Percentiles rank a stretch among this genome's conserved stretches.
Conservation (phyloP, 2,888 invertebrate species). For the Erebia palarica region DNA sequence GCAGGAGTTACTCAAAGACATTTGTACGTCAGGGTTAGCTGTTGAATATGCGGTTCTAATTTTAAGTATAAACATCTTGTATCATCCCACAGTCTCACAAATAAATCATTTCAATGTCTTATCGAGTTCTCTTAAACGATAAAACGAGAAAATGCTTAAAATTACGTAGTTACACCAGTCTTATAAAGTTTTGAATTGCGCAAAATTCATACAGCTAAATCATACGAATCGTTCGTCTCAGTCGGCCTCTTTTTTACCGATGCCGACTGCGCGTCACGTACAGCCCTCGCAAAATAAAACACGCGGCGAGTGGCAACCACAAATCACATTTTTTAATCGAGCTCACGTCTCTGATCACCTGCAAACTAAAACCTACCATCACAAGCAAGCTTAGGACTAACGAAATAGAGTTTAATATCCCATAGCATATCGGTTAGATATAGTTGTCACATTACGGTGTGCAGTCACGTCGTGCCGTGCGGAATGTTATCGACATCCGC, state of each 20-base stretch:
- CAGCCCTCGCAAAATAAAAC: slow-evolving; percentile 75
- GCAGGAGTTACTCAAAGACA: too few relatives aligned
- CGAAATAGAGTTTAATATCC: slow-evolving; percentile 50
- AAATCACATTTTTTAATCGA: slow-evolving; percentile 82
- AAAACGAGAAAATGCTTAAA: too few relatives aligned
- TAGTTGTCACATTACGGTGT: slow-evolving; percentile 63
- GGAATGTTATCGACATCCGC: slow-evolving; percentile 79
- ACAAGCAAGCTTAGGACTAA: slow-evolving; percentile 40
- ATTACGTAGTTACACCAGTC: not conserved
- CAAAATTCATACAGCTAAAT: slow-evolving; percentile 37
- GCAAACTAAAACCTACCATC: slow-evolving; percentile 43
- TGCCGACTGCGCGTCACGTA: slow-evolving; percentile 69
- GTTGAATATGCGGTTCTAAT: too few relatives aligned
- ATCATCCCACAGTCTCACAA: too few relatives aligned
- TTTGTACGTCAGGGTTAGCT: too few relatives aligned
- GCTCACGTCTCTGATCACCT: slow-evolving; percentile 65
- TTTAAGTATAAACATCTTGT: too few relatives aligned
- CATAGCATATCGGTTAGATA: slow-evolving; percentile 32
- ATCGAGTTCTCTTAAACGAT: not conserved
- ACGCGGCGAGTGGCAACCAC: slow-evolving; percentile 74
- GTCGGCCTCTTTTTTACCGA: slow-evolving; percentile 46
- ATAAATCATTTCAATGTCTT: not conserved
- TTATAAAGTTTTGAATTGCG: slow-evolving; percentile 30
- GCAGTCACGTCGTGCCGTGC: slow-evolving; percentile 70
- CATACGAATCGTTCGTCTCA: slow-evolving; percentile 32